phyloP scores from a whole-genome alignment of 2,113 vertebrate species.

The Collichthys lucidus region DNA sequence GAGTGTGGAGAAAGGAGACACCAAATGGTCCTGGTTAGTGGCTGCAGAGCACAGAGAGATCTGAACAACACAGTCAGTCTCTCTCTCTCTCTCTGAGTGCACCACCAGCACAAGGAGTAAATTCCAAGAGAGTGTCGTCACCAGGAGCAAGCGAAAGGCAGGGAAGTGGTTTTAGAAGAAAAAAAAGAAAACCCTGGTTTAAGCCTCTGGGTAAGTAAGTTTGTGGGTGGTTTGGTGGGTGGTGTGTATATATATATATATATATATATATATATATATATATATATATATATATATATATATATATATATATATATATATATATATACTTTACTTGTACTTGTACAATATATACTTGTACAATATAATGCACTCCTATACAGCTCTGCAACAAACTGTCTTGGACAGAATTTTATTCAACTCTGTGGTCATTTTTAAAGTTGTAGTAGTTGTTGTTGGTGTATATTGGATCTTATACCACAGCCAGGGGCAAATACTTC shows the following conservation, averaged over 20 bases:
- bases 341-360: too few relatives aligned
- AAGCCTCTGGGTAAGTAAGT: conserved; percentile 63
- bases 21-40: conserved; percentile 80
- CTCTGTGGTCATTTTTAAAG: background rate
- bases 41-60: conserved; percentile 72
- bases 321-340: too few relatives aligned
- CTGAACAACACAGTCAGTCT: conserved; percentile 67
- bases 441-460: background rate
- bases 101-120: conserved; percentile 82
- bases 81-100: conserved; percentile 58
- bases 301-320: background rate
- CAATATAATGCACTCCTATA: background rate
- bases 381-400: background rate
- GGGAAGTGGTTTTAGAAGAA: conserved; percentile 82
- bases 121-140: conserved; percentile 86
- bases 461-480: background rate
- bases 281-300: background rate
- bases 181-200: conserved; percentile 71
- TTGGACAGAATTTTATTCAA: background rate
- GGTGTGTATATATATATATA: conserved; percentile 44
- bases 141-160: conserved; percentile 83
- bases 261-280: background rate
- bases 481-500: background rate
- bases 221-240: conserved; percentile 68
- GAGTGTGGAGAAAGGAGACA: conserved; percentile 75